Conservation (phyloP, 2,888 invertebrate genomes). For the Archaeoteleia sp. region DNA sequence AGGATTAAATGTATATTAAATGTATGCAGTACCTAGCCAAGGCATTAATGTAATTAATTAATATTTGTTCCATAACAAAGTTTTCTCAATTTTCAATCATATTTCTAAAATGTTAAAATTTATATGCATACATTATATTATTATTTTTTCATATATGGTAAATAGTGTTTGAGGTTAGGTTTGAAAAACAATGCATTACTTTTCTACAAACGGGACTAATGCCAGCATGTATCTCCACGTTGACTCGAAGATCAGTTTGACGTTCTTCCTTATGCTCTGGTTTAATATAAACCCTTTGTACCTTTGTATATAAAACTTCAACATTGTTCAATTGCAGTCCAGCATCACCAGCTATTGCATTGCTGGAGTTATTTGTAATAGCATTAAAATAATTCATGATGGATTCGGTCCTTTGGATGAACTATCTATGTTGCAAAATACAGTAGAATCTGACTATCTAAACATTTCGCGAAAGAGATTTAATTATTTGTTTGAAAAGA, state of each 20-base stretch:
- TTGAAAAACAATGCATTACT: slow-evolving; percentile 56
- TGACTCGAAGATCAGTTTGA: slow-evolving; percentile 70
- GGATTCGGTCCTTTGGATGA: slow-evolving; percentile 37
- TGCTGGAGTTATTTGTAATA: slow-evolving; percentile 58
- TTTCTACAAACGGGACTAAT: slow-evolving; percentile 73
- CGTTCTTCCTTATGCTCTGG: slow-evolving; percentile 72
- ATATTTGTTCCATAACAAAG: neutral
- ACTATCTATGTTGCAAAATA: neutral
- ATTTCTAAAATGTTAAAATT: too few species aligned
- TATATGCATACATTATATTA: too few species aligned
- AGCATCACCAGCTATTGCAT: slow-evolving; percentile 61
- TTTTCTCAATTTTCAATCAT: slow-evolving; percentile 1
- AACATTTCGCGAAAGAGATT: too few species aligned
- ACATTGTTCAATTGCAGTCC: slow-evolving; percentile 72
- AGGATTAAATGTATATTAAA: too few species aligned
- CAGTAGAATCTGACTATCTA: too few species aligned
- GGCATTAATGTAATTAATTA: too few species aligned
- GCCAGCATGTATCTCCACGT: slow-evolving; percentile 72
- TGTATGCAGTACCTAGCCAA: too few species aligned
- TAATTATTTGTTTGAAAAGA: too few species aligned
- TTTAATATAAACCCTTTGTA: slow-evolving; percentile 72
- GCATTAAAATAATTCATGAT: slow-evolving; percentile 71
- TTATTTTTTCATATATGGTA: too few species aligned
- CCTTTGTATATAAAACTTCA: slow-evolving; percentile 70
- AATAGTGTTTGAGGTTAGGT: slow-evolving; percentile 8